Base-by-base conservation (phyloP, 1,140 invertebrate species). In the Drosophila lacertosa region DNA sequence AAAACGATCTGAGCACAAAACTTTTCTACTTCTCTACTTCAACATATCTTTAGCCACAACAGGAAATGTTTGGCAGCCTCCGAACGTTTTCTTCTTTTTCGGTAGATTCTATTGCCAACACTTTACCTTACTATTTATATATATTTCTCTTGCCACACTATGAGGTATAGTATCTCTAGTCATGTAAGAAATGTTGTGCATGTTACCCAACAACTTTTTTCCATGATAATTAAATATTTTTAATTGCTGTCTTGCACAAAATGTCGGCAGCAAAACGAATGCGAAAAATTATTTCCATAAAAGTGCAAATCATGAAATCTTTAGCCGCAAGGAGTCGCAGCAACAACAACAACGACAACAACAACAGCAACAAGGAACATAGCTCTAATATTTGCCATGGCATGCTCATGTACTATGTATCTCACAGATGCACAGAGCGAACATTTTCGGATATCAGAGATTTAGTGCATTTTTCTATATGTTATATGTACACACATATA, bases 211-310 rank as follows among this genome's bases (percentile, higher is more conserved):
- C 82, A 89, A 89, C 82, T 86, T 88, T 86, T 82, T 88, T 69
- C 77, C 77, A 88, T 77, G 82, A 86, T 86, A 86, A 86, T 86
- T 86, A 86, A 86, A 86, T 86, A 86, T 86, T 86, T 86, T 86
- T 86, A 86, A 86, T 86, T 86, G 82, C 82, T 86, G 82, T 79
- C 84, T 82, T 82, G 82, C 82, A 86, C 82, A 86, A 73, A 83
- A 82, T 82, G 70, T 64, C 73, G 72, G 73, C 53, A 50, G 54
- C 42, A 50, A 59, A 64, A 32, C 29, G 58, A 67, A 73, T 58
- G 72, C 73, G 69, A 80, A 60, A 84, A 84, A 88, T 88, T 88
- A 86, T 86, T 86, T 86, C 81, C 81, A 86, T 86, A 86, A 86
- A 86, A 86, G 81, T 86, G 81, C 81, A 86, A 86, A 86, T 86